Evolutionary conservation across 2,113 vertebrate genomes (phyloP).

Genomic region (Burhinus bistriatus): DNA sequence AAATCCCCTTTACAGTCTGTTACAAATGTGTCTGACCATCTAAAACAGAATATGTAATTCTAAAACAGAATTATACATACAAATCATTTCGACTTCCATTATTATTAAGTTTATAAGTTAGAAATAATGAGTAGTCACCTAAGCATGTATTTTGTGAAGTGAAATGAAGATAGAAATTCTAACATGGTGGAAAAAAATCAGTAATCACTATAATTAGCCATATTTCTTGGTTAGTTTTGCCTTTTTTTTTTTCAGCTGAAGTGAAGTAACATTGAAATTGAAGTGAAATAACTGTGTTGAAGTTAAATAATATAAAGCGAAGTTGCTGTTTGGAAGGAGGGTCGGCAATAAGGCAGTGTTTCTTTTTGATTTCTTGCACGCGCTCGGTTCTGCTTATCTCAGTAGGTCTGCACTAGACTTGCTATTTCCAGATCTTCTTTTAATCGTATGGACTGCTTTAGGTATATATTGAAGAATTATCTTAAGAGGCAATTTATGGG

Average conservation of each 20-base stretch:
- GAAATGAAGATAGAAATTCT: neutral
- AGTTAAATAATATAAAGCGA: neutral
- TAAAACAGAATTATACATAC: neutral
- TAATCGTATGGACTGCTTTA: neutral
- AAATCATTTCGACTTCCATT: neutral
- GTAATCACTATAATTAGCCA: neutral
- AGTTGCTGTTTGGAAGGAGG: neutral
- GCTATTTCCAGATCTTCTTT: neutral
- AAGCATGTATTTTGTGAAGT: neutral
- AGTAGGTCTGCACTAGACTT: neutral
- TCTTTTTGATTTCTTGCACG: neutral
- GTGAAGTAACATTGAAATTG: neutral
- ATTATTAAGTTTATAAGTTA: neutral
- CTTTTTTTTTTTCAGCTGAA: neutral
- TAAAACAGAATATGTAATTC: neutral
- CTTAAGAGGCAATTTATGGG: neutral
- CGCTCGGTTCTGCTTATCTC: neutral
- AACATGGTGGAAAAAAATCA: neutral
- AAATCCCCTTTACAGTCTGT: neutral
- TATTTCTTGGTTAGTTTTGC: neutral
- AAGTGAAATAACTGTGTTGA: neutral
- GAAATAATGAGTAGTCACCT: neutral
- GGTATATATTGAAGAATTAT: neutral
- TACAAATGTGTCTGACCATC: neutral
- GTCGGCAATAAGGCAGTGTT: rapidly evolving